These are phyloP conservation scores for Dyspetes luteomarginatus DNA, from an alignment of 2,888 invertebrate species.

Conservation along the genomic window DNA sequence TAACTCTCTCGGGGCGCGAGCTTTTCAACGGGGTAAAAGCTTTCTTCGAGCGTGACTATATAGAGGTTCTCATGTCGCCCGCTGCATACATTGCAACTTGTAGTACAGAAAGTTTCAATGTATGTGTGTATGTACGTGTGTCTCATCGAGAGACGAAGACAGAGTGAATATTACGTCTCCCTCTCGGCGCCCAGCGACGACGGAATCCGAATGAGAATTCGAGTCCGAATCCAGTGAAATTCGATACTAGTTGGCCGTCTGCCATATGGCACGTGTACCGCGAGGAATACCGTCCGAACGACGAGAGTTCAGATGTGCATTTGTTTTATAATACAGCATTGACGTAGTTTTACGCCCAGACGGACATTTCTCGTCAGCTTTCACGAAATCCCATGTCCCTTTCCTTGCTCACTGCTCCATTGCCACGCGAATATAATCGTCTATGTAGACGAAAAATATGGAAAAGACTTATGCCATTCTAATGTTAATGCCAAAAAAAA, in stretches of 20 bases:
- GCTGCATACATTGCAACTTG: constrained; percentile 1
- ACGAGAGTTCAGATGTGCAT: constrained; percentile 45
- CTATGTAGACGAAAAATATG: background rate
- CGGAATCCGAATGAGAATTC: constrained; percentile 69
- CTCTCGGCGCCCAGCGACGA: constrained; percentile 43
- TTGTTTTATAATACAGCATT: constrained; percentile 13
- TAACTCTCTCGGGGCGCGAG: constrained; percentile 38
- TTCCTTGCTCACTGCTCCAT: background rate
- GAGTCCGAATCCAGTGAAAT: constrained; percentile 68
- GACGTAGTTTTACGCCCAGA: constrained; percentile 32
- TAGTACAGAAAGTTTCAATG: constrained; percentile 2
- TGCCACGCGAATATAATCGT: background rate
- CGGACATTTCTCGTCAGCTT: constrained; percentile 38
- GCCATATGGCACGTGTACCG: constrained; percentile 65
- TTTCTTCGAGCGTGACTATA: background rate
- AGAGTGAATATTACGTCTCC: constrained; percentile 39
- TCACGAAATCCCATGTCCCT: constrained; percentile 8
- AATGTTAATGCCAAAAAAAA: too few species aligned
- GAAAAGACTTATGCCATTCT: too few species aligned
- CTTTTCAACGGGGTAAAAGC: constrained; percentile 20
- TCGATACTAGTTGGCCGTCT: constrained; percentile 68
- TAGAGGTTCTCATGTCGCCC: background rate
- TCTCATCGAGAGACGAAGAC: constrained; percentile 40
- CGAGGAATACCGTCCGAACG: constrained; percentile 8
- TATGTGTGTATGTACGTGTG: constrained; percentile 5